phyloP scores from a whole-genome alignment of 1,140 invertebrate species.

The Eufriesea mexicana region DNA sequence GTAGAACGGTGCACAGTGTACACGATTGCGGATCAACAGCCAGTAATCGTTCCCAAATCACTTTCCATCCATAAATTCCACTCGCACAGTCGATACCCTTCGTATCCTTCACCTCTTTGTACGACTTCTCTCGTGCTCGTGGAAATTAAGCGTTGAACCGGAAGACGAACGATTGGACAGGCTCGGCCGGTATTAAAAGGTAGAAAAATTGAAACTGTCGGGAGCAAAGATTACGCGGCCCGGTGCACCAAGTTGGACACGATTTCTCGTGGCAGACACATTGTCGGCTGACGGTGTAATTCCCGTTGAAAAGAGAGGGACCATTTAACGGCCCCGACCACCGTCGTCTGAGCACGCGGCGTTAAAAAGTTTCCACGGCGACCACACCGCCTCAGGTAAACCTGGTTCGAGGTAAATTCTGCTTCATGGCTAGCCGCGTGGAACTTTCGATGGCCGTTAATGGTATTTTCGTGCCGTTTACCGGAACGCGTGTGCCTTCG shows the following conservation, averaged over 20 bases:
- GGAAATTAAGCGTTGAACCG: neutral
- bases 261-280: neutral
- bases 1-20: no score
- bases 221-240: neutral
- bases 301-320: neutral
- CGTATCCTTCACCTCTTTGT: no score
- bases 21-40: no score
- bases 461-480: constrained; percentile 61
- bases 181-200: neutral
- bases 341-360: neutral
- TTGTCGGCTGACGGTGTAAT: neutral
- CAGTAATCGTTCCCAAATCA: no score
- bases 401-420: neutral
- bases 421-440: neutral
- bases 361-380: constrained; percentile 40
- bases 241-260: neutral
- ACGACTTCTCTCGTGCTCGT: no score
- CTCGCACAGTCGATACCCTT: no score
- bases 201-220: constrained; percentile 11
- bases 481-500: constrained; percentile 35
- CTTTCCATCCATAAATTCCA: no score
- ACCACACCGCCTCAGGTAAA: neutral
- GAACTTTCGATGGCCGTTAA: constrained; percentile 58
- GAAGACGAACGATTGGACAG: neutral
- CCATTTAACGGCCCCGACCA: constrained; percentile 31